Conservation (phyloP, 53 echinoderm and acorn worm species). For the Paracentrotus lividus region DNA sequence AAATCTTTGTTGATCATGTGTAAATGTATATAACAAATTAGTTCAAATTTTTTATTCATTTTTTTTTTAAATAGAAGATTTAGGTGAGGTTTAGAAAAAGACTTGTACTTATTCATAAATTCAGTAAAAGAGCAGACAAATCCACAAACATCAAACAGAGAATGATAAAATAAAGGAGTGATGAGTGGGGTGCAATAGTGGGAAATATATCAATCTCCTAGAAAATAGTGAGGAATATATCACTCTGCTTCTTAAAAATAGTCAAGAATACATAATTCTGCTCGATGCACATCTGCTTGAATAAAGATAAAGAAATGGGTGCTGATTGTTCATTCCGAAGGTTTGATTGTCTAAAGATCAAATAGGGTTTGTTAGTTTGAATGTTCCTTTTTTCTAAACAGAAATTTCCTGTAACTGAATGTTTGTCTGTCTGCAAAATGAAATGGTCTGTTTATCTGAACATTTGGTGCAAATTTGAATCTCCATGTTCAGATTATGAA, state of each 20-base stretch:
- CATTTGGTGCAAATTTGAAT: too few species aligned
- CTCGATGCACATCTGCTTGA: neutral
- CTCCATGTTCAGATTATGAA: too few species aligned
- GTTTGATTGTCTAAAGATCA: too few species aligned
- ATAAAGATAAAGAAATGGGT: neutral
- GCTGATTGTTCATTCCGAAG: too few species aligned
- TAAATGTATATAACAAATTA: neutral
- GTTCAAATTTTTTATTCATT: neutral
- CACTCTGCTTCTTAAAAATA: too few species aligned
- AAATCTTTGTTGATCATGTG: too few species aligned
- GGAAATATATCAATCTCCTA: neutral
- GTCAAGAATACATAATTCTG: neutral
- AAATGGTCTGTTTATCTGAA: too few species aligned
- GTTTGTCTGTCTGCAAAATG: too few species aligned
- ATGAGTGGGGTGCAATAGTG: neutral
- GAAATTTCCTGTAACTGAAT: too few species aligned
- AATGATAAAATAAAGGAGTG: neutral
- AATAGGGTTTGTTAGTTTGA: too few species aligned
- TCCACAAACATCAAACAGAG: neutral
- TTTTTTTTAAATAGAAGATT: neutral
- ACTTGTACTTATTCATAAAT: neutral
- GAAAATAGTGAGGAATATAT: too few species aligned
- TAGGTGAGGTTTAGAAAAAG: neutral
- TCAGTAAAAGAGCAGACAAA: neutral
- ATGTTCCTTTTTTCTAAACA: too few species aligned